A percentile compares a stretch with the other conserved stretches of the same genome.
Conservation (phyloP, 2,888 invertebrate species). For the Caenorhabditis becei region DNA sequence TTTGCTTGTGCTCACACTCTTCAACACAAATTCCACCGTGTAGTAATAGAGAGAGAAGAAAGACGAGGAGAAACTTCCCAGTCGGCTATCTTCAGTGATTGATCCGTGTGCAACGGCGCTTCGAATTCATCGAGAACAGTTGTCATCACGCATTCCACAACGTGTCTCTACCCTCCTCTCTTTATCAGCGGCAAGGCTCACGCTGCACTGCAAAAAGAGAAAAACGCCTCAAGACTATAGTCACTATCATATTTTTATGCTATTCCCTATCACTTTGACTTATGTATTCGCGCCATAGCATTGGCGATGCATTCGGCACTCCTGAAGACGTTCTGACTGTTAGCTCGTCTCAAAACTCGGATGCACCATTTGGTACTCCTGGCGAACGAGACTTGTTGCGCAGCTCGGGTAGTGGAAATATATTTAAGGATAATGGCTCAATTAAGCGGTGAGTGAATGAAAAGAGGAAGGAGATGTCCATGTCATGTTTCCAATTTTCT, state of each 20-base stretch:
- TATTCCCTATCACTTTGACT: neutral
- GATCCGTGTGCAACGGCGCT: slow-evolving; percentile 42
- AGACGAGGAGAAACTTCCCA: slow-evolving; percentile 9
- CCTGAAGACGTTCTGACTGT: slow-evolving; percentile 52
- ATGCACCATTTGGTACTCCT: slow-evolving; percentile 33
- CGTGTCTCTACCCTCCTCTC: slow-evolving; percentile 16
- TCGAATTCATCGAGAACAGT: slow-evolving; percentile 44
- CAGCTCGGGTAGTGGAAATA: slow-evolving; percentile 65
- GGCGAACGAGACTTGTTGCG: slow-evolving; percentile 38
- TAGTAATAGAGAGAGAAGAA: slow-evolving; percentile 41
- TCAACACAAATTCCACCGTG: slow-evolving; percentile 29
- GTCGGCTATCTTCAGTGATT: slow-evolving; percentile 46
- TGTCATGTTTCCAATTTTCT: slow-evolving; percentile 54
- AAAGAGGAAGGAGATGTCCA: slow-evolving; percentile 13
- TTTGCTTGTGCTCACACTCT: slow-evolving; percentile 12
- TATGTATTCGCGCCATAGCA: slow-evolving; percentile 60
- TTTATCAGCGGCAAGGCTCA: slow-evolving; percentile 16
- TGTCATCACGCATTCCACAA: slow-evolving; percentile 64
- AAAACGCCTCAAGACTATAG: slow-evolving; percentile 30
- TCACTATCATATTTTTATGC: slow-evolving; percentile 2
- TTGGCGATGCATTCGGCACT: slow-evolving; percentile 45
- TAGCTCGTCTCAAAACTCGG: slow-evolving; percentile 62
- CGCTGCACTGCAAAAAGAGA: slow-evolving; percentile 3
- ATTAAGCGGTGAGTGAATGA: slow-evolving; percentile 56
- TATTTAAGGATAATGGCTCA: slow-evolving; percentile 64